A percentile compares a stretch with the other conserved stretches of the same genome.
These are phyloP conservation scores for Cavia aperea DNA, from an alignment of 2,113 vertebrate genomes.

Conservation along the genomic window DNA sequence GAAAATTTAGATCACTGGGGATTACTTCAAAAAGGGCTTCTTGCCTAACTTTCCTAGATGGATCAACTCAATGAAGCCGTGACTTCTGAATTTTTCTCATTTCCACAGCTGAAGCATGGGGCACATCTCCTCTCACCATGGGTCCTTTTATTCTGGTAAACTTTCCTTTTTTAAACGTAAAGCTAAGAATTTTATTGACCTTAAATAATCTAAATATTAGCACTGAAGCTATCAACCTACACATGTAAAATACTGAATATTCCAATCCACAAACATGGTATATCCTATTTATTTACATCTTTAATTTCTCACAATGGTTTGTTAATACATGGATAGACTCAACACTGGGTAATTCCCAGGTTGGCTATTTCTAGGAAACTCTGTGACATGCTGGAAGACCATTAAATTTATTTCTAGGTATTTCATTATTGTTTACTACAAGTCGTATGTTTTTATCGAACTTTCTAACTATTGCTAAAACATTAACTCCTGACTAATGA, in stretches of 20 bases:
- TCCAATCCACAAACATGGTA: neutral
- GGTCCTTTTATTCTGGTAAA: neutral
- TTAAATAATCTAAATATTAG: neutral
- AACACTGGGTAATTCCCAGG: neutral
- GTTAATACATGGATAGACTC: neutral
- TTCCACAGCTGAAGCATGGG: neutral
- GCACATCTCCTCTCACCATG: neutral
- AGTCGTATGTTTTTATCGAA: neutral
- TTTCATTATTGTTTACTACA: neutral
- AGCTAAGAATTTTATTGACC: neutral
- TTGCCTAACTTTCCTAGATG: neutral
- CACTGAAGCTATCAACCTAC: neutral
- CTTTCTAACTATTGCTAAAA: neutral
- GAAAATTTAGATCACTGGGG: neutral
- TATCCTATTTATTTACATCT: neutral
- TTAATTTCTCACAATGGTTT: neutral
- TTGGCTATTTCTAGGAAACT: neutral
- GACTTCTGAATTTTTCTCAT: neutral
- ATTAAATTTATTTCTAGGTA: neutral
- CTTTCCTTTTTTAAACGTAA: constrained; percentile 19
- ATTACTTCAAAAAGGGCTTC: neutral
- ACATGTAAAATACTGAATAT: neutral
- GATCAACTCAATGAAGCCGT: neutral
- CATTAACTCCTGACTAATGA: neutral
- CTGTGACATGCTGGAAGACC: neutral